phyloP scores from a whole-genome alignment of 2,113 vertebrate species.

The Jaculus jaculus region DNA sequence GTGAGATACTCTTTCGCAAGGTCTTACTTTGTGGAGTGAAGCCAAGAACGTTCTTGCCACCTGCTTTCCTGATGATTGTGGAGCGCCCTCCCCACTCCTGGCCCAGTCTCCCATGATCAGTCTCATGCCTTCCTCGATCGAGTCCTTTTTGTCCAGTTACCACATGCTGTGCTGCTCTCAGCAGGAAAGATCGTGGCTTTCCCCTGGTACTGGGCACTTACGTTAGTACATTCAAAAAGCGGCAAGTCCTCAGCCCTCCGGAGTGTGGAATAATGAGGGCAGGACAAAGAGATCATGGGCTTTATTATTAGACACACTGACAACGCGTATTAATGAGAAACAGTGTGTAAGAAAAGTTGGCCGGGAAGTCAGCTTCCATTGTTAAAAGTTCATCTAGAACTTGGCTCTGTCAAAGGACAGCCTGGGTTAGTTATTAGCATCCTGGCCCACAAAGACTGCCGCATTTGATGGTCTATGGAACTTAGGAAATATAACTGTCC shows the following conservation, averaged over 20 bases:
- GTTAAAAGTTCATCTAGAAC: constrained; percentile 49
- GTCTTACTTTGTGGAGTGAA: neutral
- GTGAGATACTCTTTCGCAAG: neutral
- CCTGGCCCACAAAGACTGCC: neutral
- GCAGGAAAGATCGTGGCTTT: constrained; percentile 39
- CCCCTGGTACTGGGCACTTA: constrained; percentile 54
- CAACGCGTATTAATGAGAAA: constrained; percentile 73
- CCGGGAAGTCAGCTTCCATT: constrained; percentile 52
- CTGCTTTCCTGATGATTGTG: neutral
- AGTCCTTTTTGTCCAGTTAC: constrained; percentile 46
- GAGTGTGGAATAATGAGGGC: constrained; percentile 69
- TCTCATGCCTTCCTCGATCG: neutral
- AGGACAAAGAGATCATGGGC: constrained; percentile 67
- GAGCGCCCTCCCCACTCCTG: fast-evolving
- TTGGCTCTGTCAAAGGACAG: constrained; percentile 40
- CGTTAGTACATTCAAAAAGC: constrained; percentile 68
- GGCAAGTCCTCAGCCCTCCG: neutral
- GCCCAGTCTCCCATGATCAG: fast-evolving
- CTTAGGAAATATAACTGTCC: fast-evolving
- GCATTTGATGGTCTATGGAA: neutral
- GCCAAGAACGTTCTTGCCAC: neutral
- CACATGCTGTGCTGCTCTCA: constrained; percentile 61
- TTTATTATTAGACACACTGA: constrained; percentile 70
- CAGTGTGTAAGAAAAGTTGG: constrained; percentile 57
- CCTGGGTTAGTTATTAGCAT: neutral